Evolutionary conservation across 2,113 vertebrate species (phyloP).

Genomic region (Panthera uncia): DNA sequence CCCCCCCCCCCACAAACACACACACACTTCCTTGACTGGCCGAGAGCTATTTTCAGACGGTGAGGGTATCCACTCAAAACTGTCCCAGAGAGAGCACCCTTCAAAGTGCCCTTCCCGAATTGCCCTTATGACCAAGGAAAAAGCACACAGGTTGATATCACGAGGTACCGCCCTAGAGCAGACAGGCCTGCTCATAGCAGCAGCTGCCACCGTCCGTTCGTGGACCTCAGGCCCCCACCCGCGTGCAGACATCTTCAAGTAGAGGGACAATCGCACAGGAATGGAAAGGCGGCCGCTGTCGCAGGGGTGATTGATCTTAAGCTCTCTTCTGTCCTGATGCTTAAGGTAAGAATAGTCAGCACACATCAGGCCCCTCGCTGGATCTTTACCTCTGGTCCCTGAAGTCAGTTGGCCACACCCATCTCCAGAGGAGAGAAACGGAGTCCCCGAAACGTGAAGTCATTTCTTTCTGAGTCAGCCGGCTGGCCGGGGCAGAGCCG

Average conservation of each 20-base stretch:
- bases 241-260: rapidly evolving
- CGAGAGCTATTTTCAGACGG: rapidly evolving
- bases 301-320: rapidly evolving
- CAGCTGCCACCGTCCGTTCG: neutral
- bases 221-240: rapidly evolving
- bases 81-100: rapidly evolving
- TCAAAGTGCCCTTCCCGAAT: rapidly evolving
- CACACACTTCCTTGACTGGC: neutral
- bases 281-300: rapidly evolving
- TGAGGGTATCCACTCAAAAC: neutral
- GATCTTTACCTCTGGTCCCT: neutral
- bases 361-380: rapidly evolving
- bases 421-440: neutral
- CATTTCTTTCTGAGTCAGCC: rapidly evolving
- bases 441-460: neutral
- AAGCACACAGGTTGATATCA: rapidly evolving
- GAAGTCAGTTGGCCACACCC: too few species aligned
- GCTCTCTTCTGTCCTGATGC: rapidly evolving
- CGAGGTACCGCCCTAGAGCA: rapidly evolving
- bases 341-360: neutral
- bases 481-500: neutral
- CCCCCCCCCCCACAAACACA: too few species aligned
- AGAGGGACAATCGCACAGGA: rapidly evolving
- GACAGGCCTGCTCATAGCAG: neutral
- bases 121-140: neutral